Conservation (phyloP, 2,113 vertebrate species). For the Pygathrix nemaeus region DNA sequence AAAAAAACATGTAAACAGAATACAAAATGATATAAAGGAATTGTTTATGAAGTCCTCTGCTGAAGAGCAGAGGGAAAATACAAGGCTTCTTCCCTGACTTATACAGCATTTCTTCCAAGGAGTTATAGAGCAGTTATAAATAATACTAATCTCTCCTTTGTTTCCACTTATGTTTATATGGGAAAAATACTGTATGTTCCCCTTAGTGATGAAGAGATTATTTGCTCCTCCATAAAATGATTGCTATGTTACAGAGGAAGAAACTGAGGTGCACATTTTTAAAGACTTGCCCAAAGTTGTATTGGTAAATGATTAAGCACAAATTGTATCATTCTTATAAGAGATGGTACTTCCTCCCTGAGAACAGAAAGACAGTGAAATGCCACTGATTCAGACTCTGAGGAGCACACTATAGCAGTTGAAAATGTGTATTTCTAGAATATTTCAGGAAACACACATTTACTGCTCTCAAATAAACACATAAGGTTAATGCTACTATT, state of each 20-base stretch:
- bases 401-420: background rate
- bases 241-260: background rate
- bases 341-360: background rate
- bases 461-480: background rate
- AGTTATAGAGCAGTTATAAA: background rate
- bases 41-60: background rate
- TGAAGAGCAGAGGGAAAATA: background rate
- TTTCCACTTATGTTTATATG: background rate
- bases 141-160: background rate
- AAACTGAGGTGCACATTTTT: background rate
- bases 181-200: background rate
- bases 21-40: background rate
- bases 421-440: background rate
- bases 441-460: background rate
- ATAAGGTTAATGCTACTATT: constrained; percentile 20
- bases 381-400: background rate
- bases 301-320: background rate
- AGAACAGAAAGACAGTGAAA: background rate
- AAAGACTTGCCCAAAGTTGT: background rate
- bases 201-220: background rate
- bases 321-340: background rate
- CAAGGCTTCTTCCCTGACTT: background rate
- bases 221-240: background rate
- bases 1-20: background rate
- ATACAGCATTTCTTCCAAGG: background rate